Conservation (phyloP, 2,888 invertebrate species). For the Tetanocera ferruginea region DNA sequence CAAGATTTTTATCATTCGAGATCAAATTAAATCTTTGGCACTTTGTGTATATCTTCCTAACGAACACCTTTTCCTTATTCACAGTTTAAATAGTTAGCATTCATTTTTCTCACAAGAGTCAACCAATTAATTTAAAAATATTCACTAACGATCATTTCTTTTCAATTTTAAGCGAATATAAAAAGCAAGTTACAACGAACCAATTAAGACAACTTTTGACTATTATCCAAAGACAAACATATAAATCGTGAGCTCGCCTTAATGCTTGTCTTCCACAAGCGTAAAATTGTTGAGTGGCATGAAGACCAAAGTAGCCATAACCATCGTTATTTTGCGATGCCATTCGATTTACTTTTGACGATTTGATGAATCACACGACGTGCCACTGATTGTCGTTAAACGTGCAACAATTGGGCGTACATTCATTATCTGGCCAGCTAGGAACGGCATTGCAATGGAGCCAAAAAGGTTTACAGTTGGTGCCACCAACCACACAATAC, state of each 20-base stretch:
- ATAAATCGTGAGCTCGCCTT: constrained; percentile 58
- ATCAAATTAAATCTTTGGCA: too few species aligned
- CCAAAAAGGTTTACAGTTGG: constrained; percentile 45
- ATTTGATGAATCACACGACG: constrained; percentile 66
- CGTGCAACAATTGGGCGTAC: constrained; percentile 68
- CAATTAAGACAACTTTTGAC: constrained; percentile 64
- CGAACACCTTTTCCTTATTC: not conserved
- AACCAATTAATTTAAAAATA: constrained; percentile 41
- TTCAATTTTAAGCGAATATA: constrained; percentile 47
- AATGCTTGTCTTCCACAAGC: constrained; percentile 27
- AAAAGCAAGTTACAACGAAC: constrained; percentile 48
- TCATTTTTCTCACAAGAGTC: not conserved
- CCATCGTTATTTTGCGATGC: constrained; percentile 4
- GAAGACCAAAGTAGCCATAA: constrained; percentile 10
- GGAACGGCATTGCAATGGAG: not conserved
- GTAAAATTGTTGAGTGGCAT: constrained; percentile 15
- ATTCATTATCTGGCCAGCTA: constrained; percentile 54
- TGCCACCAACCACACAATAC: constrained; percentile 61
- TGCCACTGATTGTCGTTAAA: constrained; percentile 62
- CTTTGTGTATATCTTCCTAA: not conserved
- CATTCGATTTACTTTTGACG: constrained; percentile 54
- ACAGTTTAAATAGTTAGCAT: too few species aligned
- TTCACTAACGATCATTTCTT: constrained; percentile 49
- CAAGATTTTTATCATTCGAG: too few species aligned
- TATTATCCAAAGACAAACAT: constrained; percentile 61